Evolutionary conservation across 1,140 invertebrate species (phyloP).

Genomic region (Lithobius niger): DNA sequence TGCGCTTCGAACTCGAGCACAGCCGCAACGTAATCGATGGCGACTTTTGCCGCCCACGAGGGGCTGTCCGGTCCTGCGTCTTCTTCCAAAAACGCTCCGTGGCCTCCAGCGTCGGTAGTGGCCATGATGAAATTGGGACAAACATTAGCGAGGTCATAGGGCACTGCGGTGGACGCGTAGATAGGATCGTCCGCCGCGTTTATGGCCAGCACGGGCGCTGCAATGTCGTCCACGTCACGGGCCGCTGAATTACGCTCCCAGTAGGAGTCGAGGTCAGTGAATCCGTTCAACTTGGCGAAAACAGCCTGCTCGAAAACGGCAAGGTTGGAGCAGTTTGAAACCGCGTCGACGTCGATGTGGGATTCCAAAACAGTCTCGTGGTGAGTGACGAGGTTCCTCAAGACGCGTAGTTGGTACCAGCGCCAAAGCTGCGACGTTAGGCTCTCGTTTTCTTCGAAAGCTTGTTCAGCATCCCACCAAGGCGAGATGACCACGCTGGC

Average conservation of each 20-base stretch:
- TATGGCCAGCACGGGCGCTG: conserved; percentile 25
- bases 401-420: no score
- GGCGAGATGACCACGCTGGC: conserved; percentile 26
- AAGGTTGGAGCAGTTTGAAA: conserved; percentile 13
- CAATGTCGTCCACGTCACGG: conserved; percentile 27
- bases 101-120: conserved; percentile 23
- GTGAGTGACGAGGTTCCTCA: conserved; percentile 18
- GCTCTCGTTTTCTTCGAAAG: conserved; percentile 14
- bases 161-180: conserved; percentile 20
- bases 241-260: conserved; percentile 27
- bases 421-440: no score
- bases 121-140: conserved; percentile 27
- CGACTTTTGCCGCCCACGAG: background rate
- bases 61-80: background rate
- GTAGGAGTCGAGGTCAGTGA: conserved; percentile 22
- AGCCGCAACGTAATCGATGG: conserved; percentile 6
- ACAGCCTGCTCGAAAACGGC: conserved; percentile 20
- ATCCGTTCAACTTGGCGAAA: conserved; percentile 20
- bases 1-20: conserved; percentile 3
- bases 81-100: conserved; percentile 24
- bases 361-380: conserved; percentile 19
- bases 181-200: conserved; percentile 27
- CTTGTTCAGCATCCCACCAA: conserved; percentile 21
- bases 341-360: conserved; percentile 17
- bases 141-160: conserved; percentile 25